Evolutionary conservation across 1,140 invertebrate genomes (phyloP), one percentile per base, ranked within the genome.

Genomic region (Eriosoma lanigerum): DNA sequence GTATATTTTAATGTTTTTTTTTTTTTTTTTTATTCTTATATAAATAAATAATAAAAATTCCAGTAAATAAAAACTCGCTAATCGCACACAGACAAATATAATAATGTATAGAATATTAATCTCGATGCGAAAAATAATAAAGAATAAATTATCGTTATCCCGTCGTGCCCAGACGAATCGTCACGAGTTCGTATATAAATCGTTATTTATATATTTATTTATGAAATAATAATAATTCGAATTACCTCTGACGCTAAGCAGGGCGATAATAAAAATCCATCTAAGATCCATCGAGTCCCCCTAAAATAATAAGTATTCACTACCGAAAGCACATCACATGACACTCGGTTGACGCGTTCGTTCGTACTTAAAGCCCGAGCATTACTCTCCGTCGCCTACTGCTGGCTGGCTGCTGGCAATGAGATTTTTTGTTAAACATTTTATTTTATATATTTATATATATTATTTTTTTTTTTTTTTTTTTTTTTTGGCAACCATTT

Each of bases 251-350:
- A 78, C 54, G 54, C 52, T 58, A 46, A 78, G 56, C 38, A 78
- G 75, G 52, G 56, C 21, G 38, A 78, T 24, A 62, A 78, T 78
- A 38, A 78, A 78, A 60, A 78, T 78, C 75, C 75, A 78, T 78
- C 75, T 78, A 78, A 78, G 56, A 78, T 78, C 75, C 75, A 78
- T 78, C 56, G 75, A 78, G 75, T n/a, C 73, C 56, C 73, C 56
- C 75, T 75, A 56, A 62, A 78, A 60, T 15, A 78, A 62, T 19
- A 46, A 78, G 46, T 48, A 78, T 78, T 78, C 75, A 78, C 75
- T 78, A 78, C 75, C 75, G 56, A 78, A 62, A 78, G 75, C 75
- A 78, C 75, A 78, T 78, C 75, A 78, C 75, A 78, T n/a, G 56
- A 78, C 75, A 78, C 75, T 78, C 54, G 56, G 56, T 78, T 62